Percentiles rank a stretch among this genome's conserved stretches.
Evolutionary conservation across 2,888 invertebrate genomes (phyloP).

Genomic region (Sycophila texana): DNA sequence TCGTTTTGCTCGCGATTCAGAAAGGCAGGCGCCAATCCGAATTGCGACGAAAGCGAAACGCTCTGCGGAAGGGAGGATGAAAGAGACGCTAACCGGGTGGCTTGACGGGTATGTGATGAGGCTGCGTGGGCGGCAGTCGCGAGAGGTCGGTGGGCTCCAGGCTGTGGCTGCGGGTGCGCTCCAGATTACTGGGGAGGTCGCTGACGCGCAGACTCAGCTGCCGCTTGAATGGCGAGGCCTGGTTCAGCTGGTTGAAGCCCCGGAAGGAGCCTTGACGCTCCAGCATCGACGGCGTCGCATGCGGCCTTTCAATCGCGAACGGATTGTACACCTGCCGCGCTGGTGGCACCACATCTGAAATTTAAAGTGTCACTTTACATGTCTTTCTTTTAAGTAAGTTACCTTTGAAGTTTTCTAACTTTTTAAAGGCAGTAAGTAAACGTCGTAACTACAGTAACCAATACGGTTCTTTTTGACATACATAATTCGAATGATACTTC

Average conservation of each 20-base stretch:
- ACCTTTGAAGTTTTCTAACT: too few relatives aligned
- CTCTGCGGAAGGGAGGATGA: background rate
- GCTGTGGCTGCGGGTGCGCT: slow-evolving; percentile 80
- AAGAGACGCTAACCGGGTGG: slow-evolving; percentile 72
- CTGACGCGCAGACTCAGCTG: slow-evolving; percentile 96
- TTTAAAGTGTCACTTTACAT: background rate
- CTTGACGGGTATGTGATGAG: slow-evolving; percentile 73
- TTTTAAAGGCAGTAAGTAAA: too few relatives aligned
- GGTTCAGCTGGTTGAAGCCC: slow-evolving; percentile 88
- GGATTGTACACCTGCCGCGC: slow-evolving; percentile 87
- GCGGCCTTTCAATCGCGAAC: slow-evolving; percentile 95
- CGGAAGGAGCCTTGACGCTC: slow-evolving; percentile 97
- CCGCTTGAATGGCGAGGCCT: slow-evolving; percentile 94
- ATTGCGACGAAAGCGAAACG: background rate
- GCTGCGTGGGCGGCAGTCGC: slow-evolving; percentile 71
- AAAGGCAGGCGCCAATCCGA: background rate
- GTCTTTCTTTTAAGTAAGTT: too few relatives aligned
- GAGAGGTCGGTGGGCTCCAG: slow-evolving; percentile 75
- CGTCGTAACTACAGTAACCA: too few relatives aligned
- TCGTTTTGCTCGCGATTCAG: too few relatives aligned
- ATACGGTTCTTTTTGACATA: too few relatives aligned
- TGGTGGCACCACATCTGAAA: slow-evolving; percentile 74
- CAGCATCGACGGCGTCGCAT: slow-evolving; percentile 95
- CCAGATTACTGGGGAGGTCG: slow-evolving; percentile 96
- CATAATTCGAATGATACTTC: too few relatives aligned